Evolutionary conservation across 2,888 invertebrate genomes (phyloP).

Genomic region (Plemyria rubiginata): DNA sequence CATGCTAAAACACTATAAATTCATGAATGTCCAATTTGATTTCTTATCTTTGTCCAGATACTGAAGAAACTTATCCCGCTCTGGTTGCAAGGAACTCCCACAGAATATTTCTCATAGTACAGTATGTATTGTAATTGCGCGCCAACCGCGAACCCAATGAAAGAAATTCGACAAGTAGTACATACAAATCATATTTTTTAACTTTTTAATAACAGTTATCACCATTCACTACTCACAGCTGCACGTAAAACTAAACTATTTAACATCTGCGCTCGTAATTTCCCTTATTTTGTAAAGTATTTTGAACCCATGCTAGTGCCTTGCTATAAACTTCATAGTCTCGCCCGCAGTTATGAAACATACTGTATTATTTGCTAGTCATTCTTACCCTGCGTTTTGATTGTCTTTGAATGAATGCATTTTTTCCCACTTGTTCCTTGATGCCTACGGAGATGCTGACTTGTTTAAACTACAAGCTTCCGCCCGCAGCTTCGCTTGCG

Average conservation of each 20-base stretch:
- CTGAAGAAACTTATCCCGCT: constrained; percentile 37
- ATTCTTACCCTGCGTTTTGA: constrained; percentile 9
- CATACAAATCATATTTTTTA: constrained; percentile 29
- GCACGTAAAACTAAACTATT: constrained; percentile 26
- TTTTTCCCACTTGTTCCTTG: constrained; percentile 24
- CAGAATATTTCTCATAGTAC: constrained; percentile 34
- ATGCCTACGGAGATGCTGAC: constrained; percentile 14
- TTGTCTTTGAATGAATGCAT: not conserved
- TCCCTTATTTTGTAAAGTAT: constrained; percentile 22
- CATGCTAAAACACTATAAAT: constrained; percentile 16
- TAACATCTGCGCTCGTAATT: constrained; percentile 13
- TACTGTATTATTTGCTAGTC: constrained; percentile 29
- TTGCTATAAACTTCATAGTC: constrained; percentile 30
- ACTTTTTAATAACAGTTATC: constrained; percentile 25
- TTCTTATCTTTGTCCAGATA: constrained; percentile 36
- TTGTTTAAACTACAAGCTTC: not conserved
- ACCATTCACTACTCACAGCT: constrained; percentile 23
- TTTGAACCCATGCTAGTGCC: constrained; percentile 29
- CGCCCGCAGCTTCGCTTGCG: not conserved
- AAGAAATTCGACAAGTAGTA: constrained; percentile 28
- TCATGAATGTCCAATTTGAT: constrained; percentile 30
- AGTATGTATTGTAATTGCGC: constrained; percentile 35
- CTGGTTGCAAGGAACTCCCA: constrained; percentile 36
- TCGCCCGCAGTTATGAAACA: constrained; percentile 34
- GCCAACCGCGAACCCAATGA: constrained; percentile 26